A percentile compares a stretch with the other conserved stretches of the same genome.
Conservation (phyloP, 2,797 vertebrate species). For the Podargus strigoides region DNA sequence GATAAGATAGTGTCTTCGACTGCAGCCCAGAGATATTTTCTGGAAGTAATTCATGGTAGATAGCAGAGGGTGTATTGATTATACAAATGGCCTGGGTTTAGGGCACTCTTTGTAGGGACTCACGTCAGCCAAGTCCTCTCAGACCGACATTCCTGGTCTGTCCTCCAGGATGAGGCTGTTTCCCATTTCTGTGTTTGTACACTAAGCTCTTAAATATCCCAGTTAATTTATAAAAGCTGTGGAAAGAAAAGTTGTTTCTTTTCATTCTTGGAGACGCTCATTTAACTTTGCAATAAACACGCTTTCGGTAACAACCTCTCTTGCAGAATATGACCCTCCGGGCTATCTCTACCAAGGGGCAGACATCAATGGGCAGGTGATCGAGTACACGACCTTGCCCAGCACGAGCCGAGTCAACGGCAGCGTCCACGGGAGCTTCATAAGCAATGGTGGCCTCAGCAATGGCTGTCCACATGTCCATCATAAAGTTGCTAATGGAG, state of each 20-base stretch:
- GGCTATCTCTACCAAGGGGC: slow-evolving; percentile 88
- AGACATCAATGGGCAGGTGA: slow-evolving; percentile 83
- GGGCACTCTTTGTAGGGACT: fast-evolving
- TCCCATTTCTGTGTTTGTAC: fast-evolving
- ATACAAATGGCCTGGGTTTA: neutral
- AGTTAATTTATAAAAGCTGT: neutral
- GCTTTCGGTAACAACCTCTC: neutral
- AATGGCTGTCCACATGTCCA: slow-evolving; percentile 86
- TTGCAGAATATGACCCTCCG: slow-evolving; percentile 89
- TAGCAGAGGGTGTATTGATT: neutral
- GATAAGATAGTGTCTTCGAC: neutral
- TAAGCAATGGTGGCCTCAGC: slow-evolving; percentile 73
- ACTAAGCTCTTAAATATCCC: neutral
- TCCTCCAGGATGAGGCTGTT: neutral
- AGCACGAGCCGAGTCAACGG: slow-evolving; percentile 79
- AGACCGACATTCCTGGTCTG: neutral
- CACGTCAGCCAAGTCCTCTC: neutral
- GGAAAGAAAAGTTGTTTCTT: neutral
- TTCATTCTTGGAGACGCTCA: fast-evolving
- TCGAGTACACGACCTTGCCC: slow-evolving; percentile 84
- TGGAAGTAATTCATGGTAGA: neutral
- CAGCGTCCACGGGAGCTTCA: slow-evolving; percentile 77
- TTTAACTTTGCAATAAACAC: neutral
- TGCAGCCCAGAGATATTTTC: neutral
- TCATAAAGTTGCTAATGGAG: slow-evolving; percentile 81